Percentiles rank a stretch among this genome's conserved stretches.
phyloP scores from a whole-genome alignment of 2,113 vertebrate genomes.

The Onychostruthus taczanowskii region DNA sequence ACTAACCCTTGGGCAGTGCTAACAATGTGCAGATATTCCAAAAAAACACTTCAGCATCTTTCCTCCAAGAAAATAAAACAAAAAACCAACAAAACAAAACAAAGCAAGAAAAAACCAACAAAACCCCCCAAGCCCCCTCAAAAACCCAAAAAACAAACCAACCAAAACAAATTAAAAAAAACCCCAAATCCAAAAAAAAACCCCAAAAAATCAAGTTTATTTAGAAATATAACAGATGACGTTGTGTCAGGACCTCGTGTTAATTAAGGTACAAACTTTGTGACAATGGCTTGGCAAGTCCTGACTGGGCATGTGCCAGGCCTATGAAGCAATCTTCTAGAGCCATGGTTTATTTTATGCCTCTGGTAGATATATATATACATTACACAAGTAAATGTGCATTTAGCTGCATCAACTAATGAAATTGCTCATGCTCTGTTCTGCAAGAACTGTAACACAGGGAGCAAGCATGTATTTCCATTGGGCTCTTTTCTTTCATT shows the following conservation, averaged over 20 bases:
- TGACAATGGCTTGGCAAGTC: not conserved
- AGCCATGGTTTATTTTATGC: not conserved
- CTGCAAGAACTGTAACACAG: not conserved
- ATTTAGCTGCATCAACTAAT: not conserved
- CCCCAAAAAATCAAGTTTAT: not conserved
- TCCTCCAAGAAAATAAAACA: not conserved
- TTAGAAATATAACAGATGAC: not conserved
- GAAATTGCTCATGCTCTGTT: not conserved
- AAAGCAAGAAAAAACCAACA: not conserved
- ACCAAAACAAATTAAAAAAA: too few relatives aligned
- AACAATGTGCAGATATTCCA: not conserved
- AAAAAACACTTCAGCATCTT: not conserved
- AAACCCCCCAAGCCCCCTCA: not conserved
- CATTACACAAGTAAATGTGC: not conserved
- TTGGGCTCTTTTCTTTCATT: not conserved
- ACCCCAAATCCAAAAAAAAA: too few relatives aligned
- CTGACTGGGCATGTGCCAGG: not conserved
- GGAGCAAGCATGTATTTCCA: not conserved
- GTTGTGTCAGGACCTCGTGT: not conserved
- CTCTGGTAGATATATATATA: not conserved
- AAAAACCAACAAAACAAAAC: not conserved
- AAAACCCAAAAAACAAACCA: not conserved
- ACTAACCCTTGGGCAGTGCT: slow-evolving; percentile 13
- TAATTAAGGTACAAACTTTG: not conserved
- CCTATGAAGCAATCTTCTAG: not conserved